phyloP scores from a whole-genome alignment of 2,113 vertebrate species.

The Rattus rattus region DNA sequence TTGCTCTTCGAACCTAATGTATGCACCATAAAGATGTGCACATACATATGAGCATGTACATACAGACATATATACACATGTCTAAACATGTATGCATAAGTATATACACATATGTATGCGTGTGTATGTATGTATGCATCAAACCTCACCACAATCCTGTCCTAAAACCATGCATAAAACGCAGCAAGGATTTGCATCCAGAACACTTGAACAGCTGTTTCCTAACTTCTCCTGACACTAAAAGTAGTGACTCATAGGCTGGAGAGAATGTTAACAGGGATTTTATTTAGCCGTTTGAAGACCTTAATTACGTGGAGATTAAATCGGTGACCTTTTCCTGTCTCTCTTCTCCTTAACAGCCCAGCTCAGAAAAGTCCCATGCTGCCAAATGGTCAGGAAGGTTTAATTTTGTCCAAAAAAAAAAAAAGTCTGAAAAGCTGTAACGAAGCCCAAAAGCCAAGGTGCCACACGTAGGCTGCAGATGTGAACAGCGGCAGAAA shows the following conservation, averaged over 20 bases:
- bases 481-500: conserved; percentile 22
- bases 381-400: conserved; percentile 58
- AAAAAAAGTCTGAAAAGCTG: conserved; percentile 51
- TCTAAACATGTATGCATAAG: too few species aligned
- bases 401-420: conserved; percentile 68
- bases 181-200: conserved; percentile 30
- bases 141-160: background rate
- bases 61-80: background rate
- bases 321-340: conserved; percentile 59
- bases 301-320: conserved; percentile 52
- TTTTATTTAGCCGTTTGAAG: conserved; percentile 48
- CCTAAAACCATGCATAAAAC: background rate
- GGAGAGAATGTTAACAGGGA: background rate
- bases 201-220: background rate
- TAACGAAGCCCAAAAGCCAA: conserved; percentile 54
- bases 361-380: conserved; percentile 14
- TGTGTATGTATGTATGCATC: background rate
- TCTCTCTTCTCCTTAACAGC: conserved; percentile 58
- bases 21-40: background rate
- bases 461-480: conserved; percentile 23
- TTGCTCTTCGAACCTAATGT: conserved; percentile 2
- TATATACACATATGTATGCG: too few species aligned
- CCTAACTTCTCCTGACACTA: background rate
- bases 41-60: background rate
- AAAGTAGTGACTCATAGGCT: background rate